Base-by-base conservation (phyloP, 2,113 vertebrate genomes). In the Tenrec ecaudatus region DNA sequence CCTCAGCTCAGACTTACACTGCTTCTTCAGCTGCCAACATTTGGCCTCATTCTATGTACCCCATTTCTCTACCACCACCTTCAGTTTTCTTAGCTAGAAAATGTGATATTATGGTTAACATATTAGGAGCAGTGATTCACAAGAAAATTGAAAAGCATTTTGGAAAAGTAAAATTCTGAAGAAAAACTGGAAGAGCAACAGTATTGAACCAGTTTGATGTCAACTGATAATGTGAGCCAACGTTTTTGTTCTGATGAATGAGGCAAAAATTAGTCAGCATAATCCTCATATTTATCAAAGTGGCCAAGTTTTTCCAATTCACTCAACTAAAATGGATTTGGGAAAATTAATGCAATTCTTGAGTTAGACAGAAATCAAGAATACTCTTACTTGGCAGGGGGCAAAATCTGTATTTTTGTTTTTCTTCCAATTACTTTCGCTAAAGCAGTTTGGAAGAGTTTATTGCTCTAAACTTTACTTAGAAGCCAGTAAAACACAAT, bases 21-120 rank as follows among this genome's bases (percentile, higher is more conserved):
- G 66, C 16, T 86, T 94, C 57, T 75, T 90, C 33, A 60, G 60
- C 16, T 47, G 64, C 12, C 11, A 47, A 71, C 5, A 36, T 94
- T 85, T 84, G 33, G n/a, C 11, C 29, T 77, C 38, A 94, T 71
- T 87, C 27, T 57, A 66, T 68, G 78, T 82, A 75, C 31, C 27
- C 43, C 60, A 62, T 62, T 4, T 62, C 60, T 23, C 60, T 62
- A 53, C 29, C 47, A 0, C n/a, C 2, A 47, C 33, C n/a, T 47
- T 84, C 6, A 43, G 12, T 78, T 95, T 86, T 91, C 75, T 84
- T 31, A 92, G 86, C n/a, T 84, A 91, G 60, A 89, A 94, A 94
- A 87, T 15, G 3, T 68, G 62, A 91, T 27, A 2, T 5, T 83
- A 86, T 10, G 23, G 22, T 9, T 77, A 92, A 89, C 10, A 83